A percentile compares a stretch with the other conserved stretches of the same genome.
phyloP scores from a whole-genome alignment of 2,888 invertebrate genomes.

The Rhamphomyia laevipes region DNA sequence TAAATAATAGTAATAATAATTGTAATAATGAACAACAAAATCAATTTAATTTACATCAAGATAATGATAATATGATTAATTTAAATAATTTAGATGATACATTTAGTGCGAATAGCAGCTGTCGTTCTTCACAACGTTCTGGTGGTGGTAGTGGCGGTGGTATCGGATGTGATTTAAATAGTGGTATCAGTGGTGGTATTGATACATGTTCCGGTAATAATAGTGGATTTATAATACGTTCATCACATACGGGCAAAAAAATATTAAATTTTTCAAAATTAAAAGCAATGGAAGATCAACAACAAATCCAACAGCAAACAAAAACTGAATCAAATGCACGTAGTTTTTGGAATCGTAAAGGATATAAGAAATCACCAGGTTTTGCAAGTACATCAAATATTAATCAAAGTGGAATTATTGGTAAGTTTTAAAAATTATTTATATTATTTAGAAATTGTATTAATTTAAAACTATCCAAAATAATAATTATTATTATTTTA shows the following conservation, averaged over 20 bases:
- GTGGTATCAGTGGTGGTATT: not conserved
- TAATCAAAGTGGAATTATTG: slow-evolving; percentile 54
- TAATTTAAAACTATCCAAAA: no score
- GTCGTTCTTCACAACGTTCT: slow-evolving; percentile 32
- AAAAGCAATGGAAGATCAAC: slow-evolving; percentile 39
- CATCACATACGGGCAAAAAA: slow-evolving; percentile 18
- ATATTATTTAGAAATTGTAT: no score
- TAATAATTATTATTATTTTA: no score
- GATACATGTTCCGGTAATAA: not conserved
- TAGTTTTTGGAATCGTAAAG: slow-evolving; percentile 60
- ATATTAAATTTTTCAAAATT: slow-evolving; percentile 38
- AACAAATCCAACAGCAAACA: slow-evolving; percentile 25
- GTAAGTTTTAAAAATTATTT: slow-evolving; percentile 40
- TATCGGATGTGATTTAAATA: not conserved
- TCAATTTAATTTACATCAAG: no score
- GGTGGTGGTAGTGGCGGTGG: slow-evolving; percentile 13
- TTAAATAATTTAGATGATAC: slow-evolving; percentile 7
- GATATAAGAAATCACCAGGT: slow-evolving; percentile 67
- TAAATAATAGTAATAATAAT: not conserved
- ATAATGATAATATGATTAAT: no score
- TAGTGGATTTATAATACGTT: not conserved
- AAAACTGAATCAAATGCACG: slow-evolving; percentile 34
- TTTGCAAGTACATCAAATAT: slow-evolving; percentile 59
- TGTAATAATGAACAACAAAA: slow-evolving; percentile 33
- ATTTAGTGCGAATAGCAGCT: slow-evolving; percentile 14